Conservation (phyloP, 2,888 invertebrate species). For the Pollenia angustigena region DNA sequence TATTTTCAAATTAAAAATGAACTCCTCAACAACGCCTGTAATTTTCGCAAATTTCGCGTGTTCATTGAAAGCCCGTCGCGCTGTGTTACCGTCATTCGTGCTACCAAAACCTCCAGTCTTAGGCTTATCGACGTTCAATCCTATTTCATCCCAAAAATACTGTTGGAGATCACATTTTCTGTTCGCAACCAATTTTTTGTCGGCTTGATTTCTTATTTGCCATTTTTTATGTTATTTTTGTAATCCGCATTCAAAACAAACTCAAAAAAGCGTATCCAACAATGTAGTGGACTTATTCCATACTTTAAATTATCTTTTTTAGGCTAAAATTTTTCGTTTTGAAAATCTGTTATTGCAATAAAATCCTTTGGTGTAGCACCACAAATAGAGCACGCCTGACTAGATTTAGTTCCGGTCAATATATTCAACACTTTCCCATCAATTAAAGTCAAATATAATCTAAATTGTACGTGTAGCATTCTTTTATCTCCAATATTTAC, state of each 20-base stretch:
- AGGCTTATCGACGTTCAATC: slow-evolving; percentile 38
- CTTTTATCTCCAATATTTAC: neutral
- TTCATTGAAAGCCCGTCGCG: too few relatives aligned
- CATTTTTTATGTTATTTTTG: slow-evolving; percentile 32
- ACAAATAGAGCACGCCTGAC: neutral
- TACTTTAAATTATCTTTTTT: slow-evolving; percentile 23
- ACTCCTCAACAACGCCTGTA: too few relatives aligned
- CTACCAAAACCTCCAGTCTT: slow-evolving; percentile 30
- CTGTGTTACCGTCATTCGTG: too few relatives aligned
- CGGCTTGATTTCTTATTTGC: slow-evolving; percentile 31
- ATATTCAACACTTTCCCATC: slow-evolving; percentile 31
- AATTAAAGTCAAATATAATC: slow-evolving; percentile 18
- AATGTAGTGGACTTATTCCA: slow-evolving; percentile 25
- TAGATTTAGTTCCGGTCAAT: slow-evolving; percentile 30
- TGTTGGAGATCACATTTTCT: slow-evolving; percentile 24
- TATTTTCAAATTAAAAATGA: too few relatives aligned
- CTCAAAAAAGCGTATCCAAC: slow-evolving; percentile 10
- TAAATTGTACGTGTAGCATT: slow-evolving; percentile 6
- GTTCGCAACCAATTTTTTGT: slow-evolving; percentile 26
- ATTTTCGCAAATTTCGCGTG: too few relatives aligned
- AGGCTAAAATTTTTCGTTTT: slow-evolving; percentile 12
- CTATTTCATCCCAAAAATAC: slow-evolving; percentile 19
- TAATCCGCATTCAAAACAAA: slow-evolving; percentile 32
- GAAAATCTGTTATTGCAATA: slow-evolving; percentile 8
- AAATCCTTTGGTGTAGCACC: slow-evolving; percentile 26